Evolutionary conservation across 2,113 vertebrate genomes (phyloP).

Genomic region (Steatornis caripensis): DNA sequence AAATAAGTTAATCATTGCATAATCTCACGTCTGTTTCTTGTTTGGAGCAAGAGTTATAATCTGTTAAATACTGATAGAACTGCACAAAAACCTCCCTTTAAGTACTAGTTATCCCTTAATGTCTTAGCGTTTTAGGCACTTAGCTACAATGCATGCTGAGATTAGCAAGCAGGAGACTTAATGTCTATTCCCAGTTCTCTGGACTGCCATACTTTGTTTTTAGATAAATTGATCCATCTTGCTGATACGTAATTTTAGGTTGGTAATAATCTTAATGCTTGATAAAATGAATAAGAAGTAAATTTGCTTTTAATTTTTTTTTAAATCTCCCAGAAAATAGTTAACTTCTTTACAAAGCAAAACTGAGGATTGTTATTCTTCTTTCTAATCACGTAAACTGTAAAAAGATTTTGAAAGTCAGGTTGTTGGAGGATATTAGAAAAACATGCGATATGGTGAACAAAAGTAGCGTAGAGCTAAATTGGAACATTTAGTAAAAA

Average conservation of each 20-base stretch:
- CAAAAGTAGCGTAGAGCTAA: background rate
- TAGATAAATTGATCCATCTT: background rate
- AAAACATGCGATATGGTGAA: background rate
- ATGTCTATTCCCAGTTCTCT: background rate
- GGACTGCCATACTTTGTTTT: background rate
- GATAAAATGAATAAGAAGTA: background rate
- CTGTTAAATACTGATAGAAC: background rate
- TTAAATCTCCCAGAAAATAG: background rate
- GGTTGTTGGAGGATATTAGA: background rate
- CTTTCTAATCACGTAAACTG: background rate
- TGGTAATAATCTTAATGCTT: background rate
- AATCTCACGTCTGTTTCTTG: background rate
- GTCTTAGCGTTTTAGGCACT: background rate
- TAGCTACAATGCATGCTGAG: background rate
- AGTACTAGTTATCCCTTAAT: background rate
- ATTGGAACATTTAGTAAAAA: background rate
- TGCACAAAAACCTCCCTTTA: background rate
- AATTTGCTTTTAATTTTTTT: background rate
- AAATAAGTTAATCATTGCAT: background rate
- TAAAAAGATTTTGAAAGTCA: background rate
- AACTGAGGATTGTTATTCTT: background rate
- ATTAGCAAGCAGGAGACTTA: background rate
- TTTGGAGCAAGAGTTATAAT: background rate
- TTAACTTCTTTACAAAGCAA: background rate
- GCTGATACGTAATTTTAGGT: background rate